phyloP scores from a whole-genome alignment of 2,797 vertebrate genomes.

The Moxostoma hubbsi region DNA sequence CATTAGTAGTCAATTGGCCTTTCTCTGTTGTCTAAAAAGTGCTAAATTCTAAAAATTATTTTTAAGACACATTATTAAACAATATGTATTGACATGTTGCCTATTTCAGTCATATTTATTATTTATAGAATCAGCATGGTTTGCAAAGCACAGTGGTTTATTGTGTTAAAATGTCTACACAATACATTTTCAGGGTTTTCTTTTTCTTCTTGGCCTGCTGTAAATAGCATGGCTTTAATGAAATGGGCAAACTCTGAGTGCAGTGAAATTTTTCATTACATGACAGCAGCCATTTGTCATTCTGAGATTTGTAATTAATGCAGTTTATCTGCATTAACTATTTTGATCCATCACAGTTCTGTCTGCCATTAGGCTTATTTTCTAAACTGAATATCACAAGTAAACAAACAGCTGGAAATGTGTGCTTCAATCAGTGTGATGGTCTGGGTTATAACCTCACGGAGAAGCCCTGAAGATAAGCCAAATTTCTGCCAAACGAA shows the following conservation, averaged over 20 bases:
- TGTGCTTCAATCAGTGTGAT: slow-evolving; percentile 9
- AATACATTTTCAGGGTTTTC: slow-evolving; percentile 37
- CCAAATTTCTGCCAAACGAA: slow-evolving; percentile 22
- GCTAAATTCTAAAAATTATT: no score
- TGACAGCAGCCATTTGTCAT: slow-evolving; percentile 65
- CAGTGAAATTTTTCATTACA: slow-evolving; percentile 53
- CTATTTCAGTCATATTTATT: slow-evolving; percentile 1
- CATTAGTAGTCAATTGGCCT: neutral
- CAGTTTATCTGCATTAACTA: slow-evolving; percentile 64
- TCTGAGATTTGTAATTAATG: slow-evolving; percentile 62
- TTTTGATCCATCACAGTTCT: slow-evolving; percentile 59
- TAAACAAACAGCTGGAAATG: slow-evolving; percentile 30
- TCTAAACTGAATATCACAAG: slow-evolving; percentile 33
- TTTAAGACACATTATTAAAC: neutral
- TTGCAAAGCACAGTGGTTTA: slow-evolving; percentile 2
- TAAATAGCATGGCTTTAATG: slow-evolving; percentile 55
- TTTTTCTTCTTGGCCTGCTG: slow-evolving; percentile 9
- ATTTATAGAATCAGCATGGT: slow-evolving; percentile 31
- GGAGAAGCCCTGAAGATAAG: neutral
- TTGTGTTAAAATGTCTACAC: slow-evolving; percentile 53
- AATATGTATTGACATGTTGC: neutral
- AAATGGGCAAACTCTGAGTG: slow-evolving; percentile 49
- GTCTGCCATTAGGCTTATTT: slow-evolving; percentile 42
- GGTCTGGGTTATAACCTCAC: slow-evolving; percentile 17
- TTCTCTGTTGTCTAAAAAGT: no score